Percentiles rank a stretch among this genome's conserved stretches.
These are phyloP conservation scores for Drosophila pandora DNA, from an alignment of 1,140 invertebrate genomes.

Conservation along the genomic window DNA sequence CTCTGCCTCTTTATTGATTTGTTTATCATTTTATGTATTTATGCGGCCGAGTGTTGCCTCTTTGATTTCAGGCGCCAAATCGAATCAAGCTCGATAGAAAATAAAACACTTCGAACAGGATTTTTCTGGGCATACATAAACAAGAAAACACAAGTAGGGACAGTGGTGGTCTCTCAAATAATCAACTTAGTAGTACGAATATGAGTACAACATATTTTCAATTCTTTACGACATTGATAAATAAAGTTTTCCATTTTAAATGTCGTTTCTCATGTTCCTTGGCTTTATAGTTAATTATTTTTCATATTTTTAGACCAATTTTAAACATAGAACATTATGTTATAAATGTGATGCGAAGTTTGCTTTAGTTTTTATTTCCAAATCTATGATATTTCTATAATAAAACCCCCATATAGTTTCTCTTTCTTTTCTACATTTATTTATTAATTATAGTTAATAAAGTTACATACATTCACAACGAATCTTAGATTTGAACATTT, in stretches of 20 bases:
- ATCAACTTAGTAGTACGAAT: background rate
- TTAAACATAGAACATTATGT: no score
- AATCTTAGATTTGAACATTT: background rate
- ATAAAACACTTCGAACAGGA: conserved; percentile 45
- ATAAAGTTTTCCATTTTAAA: no score
- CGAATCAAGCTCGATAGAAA: conserved; percentile 46
- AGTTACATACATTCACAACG: background rate
- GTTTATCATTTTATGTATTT: conserved; percentile 59
- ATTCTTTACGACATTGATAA: no score
- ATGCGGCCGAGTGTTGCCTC: conserved; percentile 39
- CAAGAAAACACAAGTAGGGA: conserved; percentile 22
- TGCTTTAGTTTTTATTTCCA: no score
- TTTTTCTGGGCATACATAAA: conserved; percentile 37
- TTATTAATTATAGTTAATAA: background rate
- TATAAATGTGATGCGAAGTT: no score
- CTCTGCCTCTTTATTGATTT: conserved; percentile 73
- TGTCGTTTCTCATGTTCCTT: no score
- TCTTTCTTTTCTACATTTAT: background rate
- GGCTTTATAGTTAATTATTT: no score
- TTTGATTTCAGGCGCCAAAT: conserved; percentile 66
- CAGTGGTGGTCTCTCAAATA: background rate
- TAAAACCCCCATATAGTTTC: no score
- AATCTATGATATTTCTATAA: no score
- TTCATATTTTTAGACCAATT: no score
- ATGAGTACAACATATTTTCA: background rate